Base-by-base conservation (phyloP, 2,888 invertebrate genomes). In the Scaptomyza reducta region DNA sequence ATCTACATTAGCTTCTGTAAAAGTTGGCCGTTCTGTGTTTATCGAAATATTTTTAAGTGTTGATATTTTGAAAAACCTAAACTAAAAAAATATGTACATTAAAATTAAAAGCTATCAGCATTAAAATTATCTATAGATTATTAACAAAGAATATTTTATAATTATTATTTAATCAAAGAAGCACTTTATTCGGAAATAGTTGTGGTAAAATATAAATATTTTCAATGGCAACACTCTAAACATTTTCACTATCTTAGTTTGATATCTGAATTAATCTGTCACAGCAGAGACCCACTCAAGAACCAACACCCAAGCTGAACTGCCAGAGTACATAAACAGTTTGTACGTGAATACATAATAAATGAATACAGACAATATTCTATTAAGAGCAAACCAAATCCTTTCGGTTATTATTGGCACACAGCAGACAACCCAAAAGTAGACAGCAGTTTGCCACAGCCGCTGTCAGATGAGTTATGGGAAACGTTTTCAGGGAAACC, bases 361-460 rank as follows among this genome's bases (percentile, higher is more conserved):
- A 11, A 1, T 4, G 3, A 22, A 22, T 27, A 18, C 47, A 16
- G 11, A 45, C 11, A n/a, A 59, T 35, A 35, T 61, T 60, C 55
- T 25, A 68, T 64, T 38, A 42, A 56, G 16, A 54, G 54, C 54
- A 73, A 74, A 74, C 74, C 62, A 35, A 70, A 77, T 71, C 74
- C 79, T 77, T 77, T 70, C 33, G 7, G 54, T 44, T 45, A 46
- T 54, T 77, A 65, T 72, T 67, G 68, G 62, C 61, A 66, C 61
- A 54, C 44, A 27, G 47, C 27, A 53, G 45, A 62, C 38, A 25
- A 18, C 42, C 18, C 44, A 38, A 60, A 38, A 27, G 47, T 27
- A 53, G 42, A 42, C 53, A 62, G 53, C 55, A 62, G 50, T 79
- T 81, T 54, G 29, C 46, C 47, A 14, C 55, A 65, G 55, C 54